These are phyloP conservation scores for Copidosoma aretas DNA, from an alignment of 2,888 invertebrate species.

Conservation along the genomic window DNA sequence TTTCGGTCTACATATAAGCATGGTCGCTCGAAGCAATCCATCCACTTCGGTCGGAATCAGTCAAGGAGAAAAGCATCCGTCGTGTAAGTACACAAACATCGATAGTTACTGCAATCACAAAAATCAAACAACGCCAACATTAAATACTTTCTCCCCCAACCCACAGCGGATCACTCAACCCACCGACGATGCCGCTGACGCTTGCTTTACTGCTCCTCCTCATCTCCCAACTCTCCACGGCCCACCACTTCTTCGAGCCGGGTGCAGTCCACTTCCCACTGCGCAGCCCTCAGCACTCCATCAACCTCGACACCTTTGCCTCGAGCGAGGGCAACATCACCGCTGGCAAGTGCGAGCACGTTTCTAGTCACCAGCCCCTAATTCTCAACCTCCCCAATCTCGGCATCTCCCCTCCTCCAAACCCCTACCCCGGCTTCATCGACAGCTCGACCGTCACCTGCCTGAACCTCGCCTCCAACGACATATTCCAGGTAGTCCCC, in stretches of 20 bases:
- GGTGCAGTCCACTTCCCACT: slow-evolving; percentile 41
- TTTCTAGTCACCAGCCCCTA: slow-evolving; percentile 42
- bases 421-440: slow-evolving; percentile 45
- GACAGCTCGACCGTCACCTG: slow-evolving; percentile 47
- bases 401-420: slow-evolving; percentile 36
- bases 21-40: slow-evolving; percentile 3
- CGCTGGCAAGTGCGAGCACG: slow-evolving; percentile 49
- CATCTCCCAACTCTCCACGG: neutral
- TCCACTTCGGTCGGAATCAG: slow-evolving; percentile 12
- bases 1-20: slow-evolving; percentile 33
- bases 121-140: neutral
- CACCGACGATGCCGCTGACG: neutral
- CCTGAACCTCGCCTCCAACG: slow-evolving; percentile 47
- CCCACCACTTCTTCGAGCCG: slow-evolving; percentile 25
- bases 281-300: slow-evolving; percentile 43
- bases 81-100: neutral
- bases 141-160: neutral
- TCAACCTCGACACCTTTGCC: slow-evolving; percentile 43
- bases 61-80: neutral
- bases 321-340: slow-evolving; percentile 44
- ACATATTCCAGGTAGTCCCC: slow-evolving; percentile 44
- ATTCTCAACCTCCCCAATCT: slow-evolving; percentile 45
- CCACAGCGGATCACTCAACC: neutral
- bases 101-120: neutral
- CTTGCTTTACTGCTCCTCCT: neutral